Percentiles rank a stretch among this genome's conserved stretches.
Conservation (phyloP, 2,113 vertebrate species). For the Toxostoma redivivum region DNA sequence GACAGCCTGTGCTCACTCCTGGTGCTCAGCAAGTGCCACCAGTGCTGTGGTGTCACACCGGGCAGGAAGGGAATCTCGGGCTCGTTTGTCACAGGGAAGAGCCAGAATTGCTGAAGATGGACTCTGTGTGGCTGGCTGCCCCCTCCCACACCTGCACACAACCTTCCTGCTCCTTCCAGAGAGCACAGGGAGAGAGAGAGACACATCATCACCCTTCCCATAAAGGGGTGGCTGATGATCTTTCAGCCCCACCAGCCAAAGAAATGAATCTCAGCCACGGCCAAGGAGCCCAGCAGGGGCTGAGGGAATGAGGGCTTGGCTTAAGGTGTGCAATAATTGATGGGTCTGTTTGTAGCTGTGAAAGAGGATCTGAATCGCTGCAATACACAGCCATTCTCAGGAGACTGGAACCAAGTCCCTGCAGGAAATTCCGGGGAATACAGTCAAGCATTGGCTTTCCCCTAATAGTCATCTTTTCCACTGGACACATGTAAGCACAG, state of each 20-base stretch:
- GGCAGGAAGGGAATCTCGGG: neutral
- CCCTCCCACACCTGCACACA: neutral
- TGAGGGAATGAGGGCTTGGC: neutral
- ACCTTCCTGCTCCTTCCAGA: neutral
- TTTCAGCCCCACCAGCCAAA: neutral
- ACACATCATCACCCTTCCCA: neutral
- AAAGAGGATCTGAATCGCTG: neutral
- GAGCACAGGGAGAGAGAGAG: neutral
- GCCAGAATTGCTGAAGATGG: neutral
- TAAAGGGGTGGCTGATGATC: neutral
- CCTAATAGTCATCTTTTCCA: neutral
- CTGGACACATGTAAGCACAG: neutral
- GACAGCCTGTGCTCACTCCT: neutral
- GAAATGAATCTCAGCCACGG: neutral
- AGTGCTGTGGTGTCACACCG: neutral
- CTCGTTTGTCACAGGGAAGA: neutral
- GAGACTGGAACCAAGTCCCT: neutral
- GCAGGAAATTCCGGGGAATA: neutral
- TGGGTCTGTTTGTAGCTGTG: neutral
- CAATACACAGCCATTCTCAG: neutral
- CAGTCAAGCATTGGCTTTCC: neutral
- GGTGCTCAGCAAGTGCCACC: neutral
- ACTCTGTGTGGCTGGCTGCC: neutral
- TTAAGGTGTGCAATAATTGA: neutral
- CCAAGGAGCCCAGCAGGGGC: neutral